phyloP scores from a whole-genome alignment of 2,888 invertebrate species.

The Anagyrus pseudococci region DNA sequence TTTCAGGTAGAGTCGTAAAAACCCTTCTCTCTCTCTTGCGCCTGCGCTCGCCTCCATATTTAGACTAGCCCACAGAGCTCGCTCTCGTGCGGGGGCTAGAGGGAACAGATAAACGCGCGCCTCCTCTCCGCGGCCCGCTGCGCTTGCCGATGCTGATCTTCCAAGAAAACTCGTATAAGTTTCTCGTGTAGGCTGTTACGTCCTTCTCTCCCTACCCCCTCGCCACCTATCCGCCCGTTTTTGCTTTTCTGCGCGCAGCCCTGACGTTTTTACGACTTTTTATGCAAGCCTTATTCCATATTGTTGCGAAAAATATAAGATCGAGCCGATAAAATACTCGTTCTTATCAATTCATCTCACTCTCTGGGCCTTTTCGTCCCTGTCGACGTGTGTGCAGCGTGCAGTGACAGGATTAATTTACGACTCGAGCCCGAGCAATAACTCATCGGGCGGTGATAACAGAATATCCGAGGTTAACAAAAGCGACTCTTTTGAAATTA shows the following conservation, averaged over 20 bases:
- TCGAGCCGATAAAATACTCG: slow-evolving; percentile 22
- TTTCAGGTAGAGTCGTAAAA: slow-evolving; percentile 37
- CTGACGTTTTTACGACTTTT: slow-evolving; percentile 16
- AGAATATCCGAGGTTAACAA: too few species aligned
- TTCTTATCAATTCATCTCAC: slow-evolving; percentile 17
- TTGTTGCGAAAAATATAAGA: slow-evolving; percentile 16
- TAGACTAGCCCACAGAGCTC: slow-evolving; percentile 25
- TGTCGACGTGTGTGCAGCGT: background rate
- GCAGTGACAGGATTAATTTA: background rate
- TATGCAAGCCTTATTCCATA: slow-evolving; percentile 20
- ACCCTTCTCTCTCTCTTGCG: too few species aligned
- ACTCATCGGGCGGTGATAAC: too few species aligned
- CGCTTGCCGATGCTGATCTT: slow-evolving; percentile 34
- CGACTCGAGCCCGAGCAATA: slow-evolving; percentile 43
- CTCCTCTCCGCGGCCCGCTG: slow-evolving; percentile 12
- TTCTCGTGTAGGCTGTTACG: slow-evolving; percentile 23
- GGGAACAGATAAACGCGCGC: slow-evolving; percentile 31
- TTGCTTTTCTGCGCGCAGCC: slow-evolving; percentile 8
- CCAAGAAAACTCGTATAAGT: slow-evolving; percentile 39
- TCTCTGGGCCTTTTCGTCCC: slow-evolving; percentile 8
- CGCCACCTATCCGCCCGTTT: background rate
- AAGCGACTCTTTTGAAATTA: too few species aligned
- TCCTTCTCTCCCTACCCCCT: background rate
- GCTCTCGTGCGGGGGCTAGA: slow-evolving; percentile 15
- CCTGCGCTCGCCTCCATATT: slow-evolving; percentile 25